phyloP scores from a whole-genome alignment of 1,140 invertebrate genomes.

The Zaprionus capensis region DNA sequence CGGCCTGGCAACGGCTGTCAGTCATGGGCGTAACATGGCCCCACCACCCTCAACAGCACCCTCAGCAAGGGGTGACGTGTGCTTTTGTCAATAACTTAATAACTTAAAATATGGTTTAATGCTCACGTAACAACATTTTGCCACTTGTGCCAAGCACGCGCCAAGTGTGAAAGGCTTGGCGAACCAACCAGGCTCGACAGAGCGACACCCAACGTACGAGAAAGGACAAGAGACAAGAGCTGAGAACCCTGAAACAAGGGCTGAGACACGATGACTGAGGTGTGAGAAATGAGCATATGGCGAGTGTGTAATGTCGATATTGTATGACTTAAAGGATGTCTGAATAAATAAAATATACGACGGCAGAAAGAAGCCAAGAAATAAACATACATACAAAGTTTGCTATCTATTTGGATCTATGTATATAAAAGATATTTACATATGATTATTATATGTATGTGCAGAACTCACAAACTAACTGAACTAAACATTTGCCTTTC shows the following conservation, averaged over 20 bases:
- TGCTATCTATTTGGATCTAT: no score
- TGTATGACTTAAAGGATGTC: not conserved
- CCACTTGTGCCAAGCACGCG: conserved; percentile 73
- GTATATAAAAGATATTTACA: no score
- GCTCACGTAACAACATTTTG: conserved; percentile 82
- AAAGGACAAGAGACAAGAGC: not conserved
- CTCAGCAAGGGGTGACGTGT: conserved; percentile 69
- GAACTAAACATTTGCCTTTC: not conserved
- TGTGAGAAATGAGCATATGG: conserved; percentile 19
- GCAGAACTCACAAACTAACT: no score
- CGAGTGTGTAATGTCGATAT: not conserved
- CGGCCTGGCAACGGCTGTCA: conserved; percentile 44
- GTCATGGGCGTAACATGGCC: conserved; percentile 30
- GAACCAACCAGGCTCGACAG: conserved; percentile 9
- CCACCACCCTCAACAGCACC: not conserved
- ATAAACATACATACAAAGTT: no score
- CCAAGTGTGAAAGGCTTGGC: conserved; percentile 64
- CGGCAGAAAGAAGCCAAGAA: not conserved
- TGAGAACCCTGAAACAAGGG: conserved; percentile 30
- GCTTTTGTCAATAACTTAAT: conserved; percentile 83
- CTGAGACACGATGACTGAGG: conserved; percentile 23
- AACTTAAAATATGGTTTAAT: conserved; percentile 83
- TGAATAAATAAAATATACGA: not conserved
- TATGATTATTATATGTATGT: no score
- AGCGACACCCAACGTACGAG: not conserved